Percentiles rank a stretch among this genome's conserved stretches.
Evolutionary conservation across 2,888 invertebrate genomes (phyloP).

Genomic region (Lepidocyrtinus sp.): DNA sequence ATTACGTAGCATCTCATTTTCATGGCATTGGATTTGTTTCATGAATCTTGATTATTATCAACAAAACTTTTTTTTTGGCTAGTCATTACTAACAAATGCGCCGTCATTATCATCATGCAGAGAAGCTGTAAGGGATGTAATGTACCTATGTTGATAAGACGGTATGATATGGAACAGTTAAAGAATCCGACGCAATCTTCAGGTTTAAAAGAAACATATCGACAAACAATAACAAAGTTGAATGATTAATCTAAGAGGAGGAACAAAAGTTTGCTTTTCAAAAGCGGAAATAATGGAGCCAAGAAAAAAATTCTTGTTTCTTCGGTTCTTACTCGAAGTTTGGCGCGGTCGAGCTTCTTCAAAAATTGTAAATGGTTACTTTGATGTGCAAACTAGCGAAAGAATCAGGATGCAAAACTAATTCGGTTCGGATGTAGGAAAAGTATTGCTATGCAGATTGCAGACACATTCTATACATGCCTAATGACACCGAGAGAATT

Average conservation of each 20-base stretch:
- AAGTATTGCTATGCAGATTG: not conserved
- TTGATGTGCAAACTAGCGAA: not conserved
- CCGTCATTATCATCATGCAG: too few species aligned
- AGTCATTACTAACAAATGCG: too few species aligned
- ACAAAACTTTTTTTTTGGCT: too few species aligned
- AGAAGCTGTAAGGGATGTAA: not conserved
- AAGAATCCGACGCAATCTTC: not conserved
- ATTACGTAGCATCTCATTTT: not conserved
- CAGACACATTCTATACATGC: not conserved
- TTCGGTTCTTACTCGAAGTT: too few species aligned
- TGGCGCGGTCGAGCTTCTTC: too few species aligned
- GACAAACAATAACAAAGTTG: not conserved
- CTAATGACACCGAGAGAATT: not conserved
- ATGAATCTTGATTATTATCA: too few species aligned
- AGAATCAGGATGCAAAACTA: not conserved
- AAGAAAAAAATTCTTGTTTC: not conserved
- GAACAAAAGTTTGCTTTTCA: too few species aligned
- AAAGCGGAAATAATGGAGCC: slow-evolving; percentile 6
- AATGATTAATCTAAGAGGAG: not conserved
- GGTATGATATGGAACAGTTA: not conserved
- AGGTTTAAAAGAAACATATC: not conserved
- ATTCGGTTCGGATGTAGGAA: not conserved
- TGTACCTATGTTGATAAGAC: not conserved
- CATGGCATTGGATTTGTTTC: too few species aligned
- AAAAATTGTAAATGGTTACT: not conserved